Conservation (phyloP, 2,113 vertebrate genomes). For the Mobula hypostoma region DNA sequence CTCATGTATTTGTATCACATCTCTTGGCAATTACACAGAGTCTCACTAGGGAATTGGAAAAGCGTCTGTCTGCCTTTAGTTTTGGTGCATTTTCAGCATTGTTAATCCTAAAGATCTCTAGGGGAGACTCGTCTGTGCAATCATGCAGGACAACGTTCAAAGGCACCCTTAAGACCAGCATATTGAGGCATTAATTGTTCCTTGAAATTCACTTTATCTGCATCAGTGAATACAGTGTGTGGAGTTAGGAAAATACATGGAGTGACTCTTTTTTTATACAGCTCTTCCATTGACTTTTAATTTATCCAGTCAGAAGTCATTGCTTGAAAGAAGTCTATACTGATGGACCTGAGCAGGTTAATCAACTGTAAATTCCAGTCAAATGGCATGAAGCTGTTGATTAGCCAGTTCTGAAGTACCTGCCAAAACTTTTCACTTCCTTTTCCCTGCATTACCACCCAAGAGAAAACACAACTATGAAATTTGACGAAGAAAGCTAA, state of each 20-base stretch:
- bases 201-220: conserved; percentile 60
- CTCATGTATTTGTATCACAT: conserved; percentile 7
- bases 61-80: conserved; percentile 13
- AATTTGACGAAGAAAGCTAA: background rate
- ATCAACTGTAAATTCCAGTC: conserved; percentile 53
- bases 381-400: conserved; percentile 35
- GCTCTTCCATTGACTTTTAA: conserved; percentile 48
- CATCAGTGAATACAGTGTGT: conserved; percentile 54
- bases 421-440: conserved; percentile 46
- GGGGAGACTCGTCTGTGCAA: conserved; percentile 22
- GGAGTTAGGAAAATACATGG: conserved; percentile 49
- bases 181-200: conserved; percentile 54
- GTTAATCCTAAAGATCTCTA: background rate
- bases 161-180: conserved; percentile 50
- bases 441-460: background rate
- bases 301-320: conserved; percentile 56
- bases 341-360: conserved; percentile 46
- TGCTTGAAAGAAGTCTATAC: conserved; percentile 52
- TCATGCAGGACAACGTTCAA: conserved; percentile 34
- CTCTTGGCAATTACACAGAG: conserved; percentile 15
- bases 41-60: background rate
- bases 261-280: conserved; percentile 40
- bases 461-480: background rate
- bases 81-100: background rate
- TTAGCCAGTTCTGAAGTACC: conserved; percentile 51